Conservation (phyloP, 2,113 vertebrate species). For the Chaenogobius annularis region DNA sequence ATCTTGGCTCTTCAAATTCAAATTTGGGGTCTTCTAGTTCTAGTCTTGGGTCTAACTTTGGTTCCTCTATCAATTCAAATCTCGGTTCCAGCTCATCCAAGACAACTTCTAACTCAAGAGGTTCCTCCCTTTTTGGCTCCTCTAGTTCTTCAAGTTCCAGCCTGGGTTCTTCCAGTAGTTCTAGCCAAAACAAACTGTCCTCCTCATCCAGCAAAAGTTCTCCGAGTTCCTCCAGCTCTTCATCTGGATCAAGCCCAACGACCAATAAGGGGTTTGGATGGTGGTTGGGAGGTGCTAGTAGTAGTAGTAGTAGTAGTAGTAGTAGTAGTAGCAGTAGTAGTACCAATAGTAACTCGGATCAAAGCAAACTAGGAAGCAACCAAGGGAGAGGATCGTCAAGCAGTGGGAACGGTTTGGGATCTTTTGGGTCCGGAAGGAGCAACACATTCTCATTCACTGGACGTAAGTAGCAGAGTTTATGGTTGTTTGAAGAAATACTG, state of each 20-base stretch:
- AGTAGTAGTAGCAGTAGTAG: background rate
- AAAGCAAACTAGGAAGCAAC: constrained; percentile 48
- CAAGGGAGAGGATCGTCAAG: constrained; percentile 37
- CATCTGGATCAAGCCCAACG: background rate
- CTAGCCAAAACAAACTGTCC: constrained; percentile 24
- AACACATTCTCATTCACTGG: constrained; percentile 1
- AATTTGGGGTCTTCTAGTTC: background rate
- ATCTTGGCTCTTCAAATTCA: background rate
- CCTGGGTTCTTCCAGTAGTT: background rate
- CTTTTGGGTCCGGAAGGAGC: constrained; percentile 35
- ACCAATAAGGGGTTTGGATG: background rate
- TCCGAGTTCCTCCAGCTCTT: constrained; percentile 8
- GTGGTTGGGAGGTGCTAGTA: background rate
- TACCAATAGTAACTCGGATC: constrained; percentile 36
- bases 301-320: background rate
- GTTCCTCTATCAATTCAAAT: background rate
- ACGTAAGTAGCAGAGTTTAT: background rate
- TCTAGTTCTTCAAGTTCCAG: background rate
- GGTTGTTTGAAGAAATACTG: too few relatives aligned
- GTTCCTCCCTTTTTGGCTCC: background rate
- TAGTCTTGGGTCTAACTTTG: background rate
- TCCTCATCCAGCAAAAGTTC: constrained; percentile 14
- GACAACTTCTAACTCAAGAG: background rate
- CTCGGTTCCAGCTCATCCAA: background rate
- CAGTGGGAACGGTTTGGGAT: constrained; percentile 41